phyloP scores from a whole-genome alignment of 2,113 vertebrate genomes.

The Actenoides lindsayi region DNA sequence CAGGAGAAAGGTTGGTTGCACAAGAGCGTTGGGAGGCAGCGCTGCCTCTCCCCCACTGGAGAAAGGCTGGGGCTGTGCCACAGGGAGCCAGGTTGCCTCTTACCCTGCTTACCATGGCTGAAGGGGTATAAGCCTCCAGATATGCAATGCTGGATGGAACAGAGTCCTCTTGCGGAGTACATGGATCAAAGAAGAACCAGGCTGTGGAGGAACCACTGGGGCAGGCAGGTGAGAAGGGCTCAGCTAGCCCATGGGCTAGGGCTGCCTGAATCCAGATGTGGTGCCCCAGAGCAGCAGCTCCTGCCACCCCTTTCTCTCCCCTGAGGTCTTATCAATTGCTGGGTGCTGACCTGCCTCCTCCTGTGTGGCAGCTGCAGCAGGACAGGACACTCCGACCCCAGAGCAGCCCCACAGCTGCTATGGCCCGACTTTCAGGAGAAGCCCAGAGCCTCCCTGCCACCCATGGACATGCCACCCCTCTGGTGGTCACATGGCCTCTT shows the following conservation, averaged over 20 bases:
- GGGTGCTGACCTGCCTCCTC: background rate
- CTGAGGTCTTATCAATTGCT: fast-evolving
- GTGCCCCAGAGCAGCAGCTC: background rate
- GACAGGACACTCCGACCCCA: fast-evolving
- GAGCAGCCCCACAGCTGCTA: background rate
- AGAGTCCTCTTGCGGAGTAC: background rate
- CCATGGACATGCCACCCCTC: background rate
- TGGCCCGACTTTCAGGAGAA: background rate
- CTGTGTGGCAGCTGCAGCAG: fast-evolving
- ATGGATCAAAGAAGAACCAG: fast-evolving
- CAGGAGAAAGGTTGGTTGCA: background rate
- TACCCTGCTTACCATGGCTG: background rate
- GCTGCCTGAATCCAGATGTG: background rate
- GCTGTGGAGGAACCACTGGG: background rate
- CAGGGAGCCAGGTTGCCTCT: background rate
- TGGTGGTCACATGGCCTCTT: fast-evolving
- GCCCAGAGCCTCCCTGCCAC: fast-evolving
- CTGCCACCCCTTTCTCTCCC: background rate
- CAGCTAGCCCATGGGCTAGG: fast-evolving
- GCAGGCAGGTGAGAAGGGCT: background rate
- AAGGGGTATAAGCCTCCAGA: background rate
- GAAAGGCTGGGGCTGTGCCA: too few species aligned
- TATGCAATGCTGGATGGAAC: too few species aligned
- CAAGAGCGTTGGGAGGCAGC: background rate
- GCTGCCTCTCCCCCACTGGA: fast-evolving